phyloP scores from a whole-genome alignment of 1,140 invertebrate genomes.

The silkworm (Bombyx mori) region DNA sequence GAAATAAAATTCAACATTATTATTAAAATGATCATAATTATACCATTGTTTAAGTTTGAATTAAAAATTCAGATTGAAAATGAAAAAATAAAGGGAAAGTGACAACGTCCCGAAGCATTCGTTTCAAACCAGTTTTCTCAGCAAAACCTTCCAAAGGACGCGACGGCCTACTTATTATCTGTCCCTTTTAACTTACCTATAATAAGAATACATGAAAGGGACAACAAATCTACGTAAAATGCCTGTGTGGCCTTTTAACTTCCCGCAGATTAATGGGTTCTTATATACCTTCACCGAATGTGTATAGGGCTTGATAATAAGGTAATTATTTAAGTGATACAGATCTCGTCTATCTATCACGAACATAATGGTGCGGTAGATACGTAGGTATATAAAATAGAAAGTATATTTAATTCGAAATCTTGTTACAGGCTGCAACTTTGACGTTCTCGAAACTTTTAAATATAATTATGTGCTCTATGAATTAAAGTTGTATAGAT shows the following conservation, averaged over 20 bases:
- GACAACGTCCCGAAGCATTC: constrained; percentile 54
- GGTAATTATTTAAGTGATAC: constrained; percentile 15
- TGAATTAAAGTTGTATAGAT: no score
- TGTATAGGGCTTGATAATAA: constrained; percentile 17
- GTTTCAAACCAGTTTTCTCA: constrained; percentile 48
- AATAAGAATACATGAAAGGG: constrained; percentile 24
- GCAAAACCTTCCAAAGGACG: constrained; percentile 54
- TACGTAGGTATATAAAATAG: constrained; percentile 4
- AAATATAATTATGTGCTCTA: no score
- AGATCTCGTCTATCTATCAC: constrained; percentile 9
- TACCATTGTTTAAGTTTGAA: no score
- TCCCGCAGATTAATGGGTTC: constrained; percentile 23
- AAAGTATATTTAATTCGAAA: constrained; percentile 7
- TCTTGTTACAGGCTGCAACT: constrained; percentile 8
- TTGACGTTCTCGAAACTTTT: background rate
- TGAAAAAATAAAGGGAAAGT: constrained; percentile 8
- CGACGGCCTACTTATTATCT: constrained; percentile 35
- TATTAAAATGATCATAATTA: no score
- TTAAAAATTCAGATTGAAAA: background rate
- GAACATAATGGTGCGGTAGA: constrained; percentile 5
- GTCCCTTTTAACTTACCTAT: constrained; percentile 35
- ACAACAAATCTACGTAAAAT: constrained; percentile 23
- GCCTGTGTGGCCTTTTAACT: constrained; percentile 18
- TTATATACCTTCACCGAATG: constrained; percentile 17
- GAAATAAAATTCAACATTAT: no score